Percentiles rank a stretch among this genome's conserved stretches.
Evolutionary conservation across 2,113 vertebrate species (phyloP).

Genomic region (Brevimyrus niger): DNA sequence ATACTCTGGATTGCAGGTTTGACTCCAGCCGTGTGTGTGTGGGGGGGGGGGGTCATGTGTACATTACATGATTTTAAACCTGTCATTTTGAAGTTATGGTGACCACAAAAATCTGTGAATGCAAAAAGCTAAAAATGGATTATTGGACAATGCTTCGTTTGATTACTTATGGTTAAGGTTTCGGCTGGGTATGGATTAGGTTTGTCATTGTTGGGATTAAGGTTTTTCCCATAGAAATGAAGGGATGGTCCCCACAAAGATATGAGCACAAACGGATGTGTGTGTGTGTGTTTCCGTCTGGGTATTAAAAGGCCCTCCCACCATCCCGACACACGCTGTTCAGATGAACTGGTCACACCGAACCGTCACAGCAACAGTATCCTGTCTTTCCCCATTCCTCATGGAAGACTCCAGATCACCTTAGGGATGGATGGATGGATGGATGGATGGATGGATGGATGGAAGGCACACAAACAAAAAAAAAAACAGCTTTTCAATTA

Average conservation of each 20-base stretch:
- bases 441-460: not conserved
- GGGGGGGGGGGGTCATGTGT: not conserved
- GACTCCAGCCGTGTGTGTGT: not conserved
- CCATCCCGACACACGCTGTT: not conserved
- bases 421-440: not conserved
- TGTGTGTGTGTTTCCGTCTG: not conserved
- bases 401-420: not conserved
- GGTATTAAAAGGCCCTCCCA: not conserved
- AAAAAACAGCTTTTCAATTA: not conserved
- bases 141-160: not conserved
- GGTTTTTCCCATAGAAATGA: not conserved
- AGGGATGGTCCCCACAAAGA: not conserved
- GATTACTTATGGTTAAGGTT: not conserved
- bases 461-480: not conserved
- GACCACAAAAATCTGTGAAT: not conserved
- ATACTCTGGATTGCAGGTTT: not conserved
- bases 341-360: not conserved
- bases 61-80: not conserved
- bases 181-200: not conserved
- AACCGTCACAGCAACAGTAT: not conserved
- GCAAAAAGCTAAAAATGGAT: not conserved
- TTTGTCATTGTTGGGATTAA: not conserved
- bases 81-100: not conserved
- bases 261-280: not conserved
- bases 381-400: not conserved